Base-by-base conservation (phyloP, 2,888 invertebrate genomes). In the Pollenia labialis region DNA sequence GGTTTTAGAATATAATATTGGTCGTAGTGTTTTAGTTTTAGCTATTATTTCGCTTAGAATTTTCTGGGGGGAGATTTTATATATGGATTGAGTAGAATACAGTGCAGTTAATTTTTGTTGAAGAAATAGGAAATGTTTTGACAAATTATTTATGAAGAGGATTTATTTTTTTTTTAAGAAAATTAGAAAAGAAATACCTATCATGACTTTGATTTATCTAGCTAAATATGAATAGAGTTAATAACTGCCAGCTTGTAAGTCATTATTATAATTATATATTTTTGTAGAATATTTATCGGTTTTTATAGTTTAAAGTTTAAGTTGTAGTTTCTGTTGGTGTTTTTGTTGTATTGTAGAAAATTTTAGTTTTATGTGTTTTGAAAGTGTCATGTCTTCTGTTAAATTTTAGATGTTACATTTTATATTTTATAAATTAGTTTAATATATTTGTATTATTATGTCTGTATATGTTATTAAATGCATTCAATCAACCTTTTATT, bases 401-500 rank as follows among this genome's bases (percentile, higher is more conserved):
- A 11, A 58, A 74, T 72, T 50, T 66, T 64, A 71, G 23, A 40
- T 60, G 40, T 85, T 81, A 42, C 42, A 32, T 32, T 58, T 46
- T 56, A 40, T 44, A 16, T 79, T 50, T 50, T 60, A 18, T 52
- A 16, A 80, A 56, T 56, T 74, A 76, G 54, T 79, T 62, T 56
- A 64, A 82, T 82, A 72, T 40, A 50, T 32, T 56, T 79, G 16
- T 80, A 77, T 42, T 74, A 64, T 50, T 68, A 12, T 60, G 23
- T 32, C 16, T 56, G 12, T 71, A 62, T 80, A 76, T 72, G 58
- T 83, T 68, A 62, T 81, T 87, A 87, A 87, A 87, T 87, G 87
- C 87, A 87, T 76, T 87, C 56, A 76, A 74, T 87, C 87, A 87
- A 87, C 87, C 87, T 77, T 86, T 83, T 80, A 76, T 81, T 83